Conservation (phyloP, 2,888 invertebrate species). For the Drosophila crucigera region DNA sequence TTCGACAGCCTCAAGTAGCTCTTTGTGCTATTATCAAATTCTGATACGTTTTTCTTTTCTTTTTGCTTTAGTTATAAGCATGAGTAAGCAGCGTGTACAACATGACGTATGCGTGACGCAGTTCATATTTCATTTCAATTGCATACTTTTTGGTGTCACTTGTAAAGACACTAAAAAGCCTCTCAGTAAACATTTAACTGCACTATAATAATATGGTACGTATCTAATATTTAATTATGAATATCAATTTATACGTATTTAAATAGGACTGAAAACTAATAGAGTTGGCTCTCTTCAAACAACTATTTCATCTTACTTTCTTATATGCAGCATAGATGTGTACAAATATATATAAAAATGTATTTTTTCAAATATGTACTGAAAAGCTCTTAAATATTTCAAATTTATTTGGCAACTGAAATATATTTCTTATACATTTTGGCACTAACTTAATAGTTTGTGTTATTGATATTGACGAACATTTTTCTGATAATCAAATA, state of each 20-base stretch:
- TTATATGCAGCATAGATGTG: neutral
- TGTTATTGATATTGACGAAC: neutral
- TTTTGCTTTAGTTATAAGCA: slow-evolving; percentile 1
- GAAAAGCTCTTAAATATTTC: neutral
- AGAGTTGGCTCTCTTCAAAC: neutral
- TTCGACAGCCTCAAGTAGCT: slow-evolving; percentile 7
- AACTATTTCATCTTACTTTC: neutral
- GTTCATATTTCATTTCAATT: neutral
- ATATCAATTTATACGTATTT: neutral
- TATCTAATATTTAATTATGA: neutral
- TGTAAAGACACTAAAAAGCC: neutral
- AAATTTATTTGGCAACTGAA: neutral
- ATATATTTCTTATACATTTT: neutral
- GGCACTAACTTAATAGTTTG: neutral
- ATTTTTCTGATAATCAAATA: neutral
- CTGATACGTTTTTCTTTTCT: slow-evolving; percentile 1
- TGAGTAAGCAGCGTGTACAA: neutral
- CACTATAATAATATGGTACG: no score
- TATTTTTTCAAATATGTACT: neutral
- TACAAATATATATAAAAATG: neutral
- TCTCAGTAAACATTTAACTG: no score
- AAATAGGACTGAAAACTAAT: neutral
- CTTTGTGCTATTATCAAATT: slow-evolving; percentile 16
- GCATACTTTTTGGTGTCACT: slow-evolving; percentile 4
- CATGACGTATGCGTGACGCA: slow-evolving; percentile 24